Percentiles rank a stretch among this genome's conserved stretches.
Conservation (phyloP, 2,797 vertebrate genomes). For the Smutsia gigantea region DNA sequence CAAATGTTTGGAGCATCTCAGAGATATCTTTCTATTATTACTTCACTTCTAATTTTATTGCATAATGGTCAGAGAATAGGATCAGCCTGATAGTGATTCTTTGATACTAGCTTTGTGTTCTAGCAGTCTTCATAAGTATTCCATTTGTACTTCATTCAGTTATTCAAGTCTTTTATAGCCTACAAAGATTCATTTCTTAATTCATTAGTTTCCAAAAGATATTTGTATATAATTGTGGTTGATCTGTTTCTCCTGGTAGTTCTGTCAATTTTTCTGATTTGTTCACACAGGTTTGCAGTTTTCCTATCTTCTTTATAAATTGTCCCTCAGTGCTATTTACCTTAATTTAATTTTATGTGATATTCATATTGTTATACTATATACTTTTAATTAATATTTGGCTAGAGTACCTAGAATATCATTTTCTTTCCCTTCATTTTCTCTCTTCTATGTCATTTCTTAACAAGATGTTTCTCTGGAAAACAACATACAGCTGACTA, state of each 20-base stretch:
- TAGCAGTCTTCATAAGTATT: background rate
- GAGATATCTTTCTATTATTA: background rate
- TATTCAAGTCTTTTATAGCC: background rate
- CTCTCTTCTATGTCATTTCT: background rate
- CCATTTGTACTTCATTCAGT: background rate
- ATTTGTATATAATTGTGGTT: background rate
- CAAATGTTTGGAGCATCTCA: background rate
- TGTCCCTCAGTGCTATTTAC: background rate
- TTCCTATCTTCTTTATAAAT: background rate
- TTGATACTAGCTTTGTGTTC: background rate
- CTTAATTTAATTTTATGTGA: constrained; percentile 29
- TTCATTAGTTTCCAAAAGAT: background rate
- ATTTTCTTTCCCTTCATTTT: background rate
- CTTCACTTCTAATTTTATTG: background rate
- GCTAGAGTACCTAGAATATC: background rate
- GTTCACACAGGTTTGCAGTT: background rate
- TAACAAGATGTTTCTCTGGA: background rate
- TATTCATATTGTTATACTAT: background rate
- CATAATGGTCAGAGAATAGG: background rate
- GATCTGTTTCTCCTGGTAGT: background rate
- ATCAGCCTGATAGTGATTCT: background rate
- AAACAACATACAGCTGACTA: background rate
- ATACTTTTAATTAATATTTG: constrained; percentile 13
- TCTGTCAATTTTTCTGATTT: background rate
- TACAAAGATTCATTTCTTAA: background rate